Percentiles rank a stretch among this genome's conserved stretches.
Conservation (phyloP, 2,113 vertebrate genomes). For the Vidua chalybeata region DNA sequence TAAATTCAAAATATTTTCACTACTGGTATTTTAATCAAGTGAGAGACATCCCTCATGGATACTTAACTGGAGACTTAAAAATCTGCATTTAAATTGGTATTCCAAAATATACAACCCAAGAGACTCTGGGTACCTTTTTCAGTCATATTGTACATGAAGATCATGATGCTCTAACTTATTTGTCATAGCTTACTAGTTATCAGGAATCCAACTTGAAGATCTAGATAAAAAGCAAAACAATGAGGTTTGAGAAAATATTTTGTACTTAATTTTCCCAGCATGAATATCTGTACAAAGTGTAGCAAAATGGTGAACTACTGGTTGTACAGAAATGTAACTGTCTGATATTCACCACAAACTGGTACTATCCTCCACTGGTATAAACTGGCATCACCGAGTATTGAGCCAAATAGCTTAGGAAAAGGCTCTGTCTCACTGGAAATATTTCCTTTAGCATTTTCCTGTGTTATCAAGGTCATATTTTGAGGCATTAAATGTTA, state of each 20-base stretch:
- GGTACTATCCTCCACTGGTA: background rate
- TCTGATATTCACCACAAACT: background rate
- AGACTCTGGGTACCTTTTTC: background rate
- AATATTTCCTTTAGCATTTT: background rate
- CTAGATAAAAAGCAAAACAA: slow-evolving; percentile 21
- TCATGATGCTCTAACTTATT: slow-evolving; percentile 31
- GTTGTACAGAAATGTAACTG: background rate
- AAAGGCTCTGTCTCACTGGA: background rate
- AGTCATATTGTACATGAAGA: background rate
- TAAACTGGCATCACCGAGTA: background rate
- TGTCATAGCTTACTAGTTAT: slow-evolving; percentile 5
- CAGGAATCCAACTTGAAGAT: slow-evolving; percentile 17
- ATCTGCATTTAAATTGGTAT: slow-evolving; percentile 77
- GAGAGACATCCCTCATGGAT: slow-evolving; percentile 24
- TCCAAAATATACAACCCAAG: slow-evolving; percentile 57
- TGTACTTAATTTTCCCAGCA: background rate
- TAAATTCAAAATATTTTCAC: slow-evolving; percentile 62
- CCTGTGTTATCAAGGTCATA: background rate
- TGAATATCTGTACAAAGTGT: background rate
- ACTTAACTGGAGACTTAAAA: slow-evolving; percentile 55
- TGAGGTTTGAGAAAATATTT: background rate
- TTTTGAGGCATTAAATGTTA: background rate
- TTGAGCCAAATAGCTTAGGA: background rate
- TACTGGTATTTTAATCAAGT: slow-evolving; percentile 67
- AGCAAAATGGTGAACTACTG: background rate